Evolutionary conservation across 2,888 invertebrate species (phyloP).

Genomic region (Drepana falcataria): DNA sequence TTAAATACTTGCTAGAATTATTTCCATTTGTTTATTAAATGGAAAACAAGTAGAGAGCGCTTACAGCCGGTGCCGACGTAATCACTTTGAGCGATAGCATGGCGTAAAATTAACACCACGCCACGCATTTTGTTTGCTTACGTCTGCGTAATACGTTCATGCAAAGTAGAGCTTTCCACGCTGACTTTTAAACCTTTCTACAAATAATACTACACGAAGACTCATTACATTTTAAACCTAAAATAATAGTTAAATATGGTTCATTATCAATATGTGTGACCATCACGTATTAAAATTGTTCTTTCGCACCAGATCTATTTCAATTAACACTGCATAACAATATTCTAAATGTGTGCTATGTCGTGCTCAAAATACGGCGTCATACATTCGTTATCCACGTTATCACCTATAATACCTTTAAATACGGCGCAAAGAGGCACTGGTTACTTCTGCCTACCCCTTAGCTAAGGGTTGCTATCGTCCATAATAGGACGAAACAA

Average conservation of each 20-base stretch:
- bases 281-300: no score
- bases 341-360: no score
- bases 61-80: constrained; percentile 14
- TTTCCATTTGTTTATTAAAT: constrained; percentile 18
- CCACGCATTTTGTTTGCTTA: constrained; percentile 9
- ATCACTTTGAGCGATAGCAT: constrained; percentile 18
- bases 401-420: no score
- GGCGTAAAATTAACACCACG: constrained; percentile 18
- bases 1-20: constrained; percentile 2
- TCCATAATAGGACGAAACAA: no score
- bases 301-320: no score
- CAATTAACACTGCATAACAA: no score
- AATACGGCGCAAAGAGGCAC: no score
- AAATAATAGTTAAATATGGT: background rate
- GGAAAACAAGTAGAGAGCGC: constrained; percentile 23
- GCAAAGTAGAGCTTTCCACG: constrained; percentile 5
- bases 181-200: constrained; percentile 1
- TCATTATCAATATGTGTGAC: no score
- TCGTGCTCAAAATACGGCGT: no score
- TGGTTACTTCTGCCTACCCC: no score
- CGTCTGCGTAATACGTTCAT: constrained; percentile 8
- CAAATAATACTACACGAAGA: background rate
- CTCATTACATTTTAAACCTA: constrained; percentile 1
- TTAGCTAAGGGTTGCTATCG: no score
- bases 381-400: no score